Evolutionary conservation across 1,140 invertebrate genomes (phyloP).

Genomic region (Chionoecetes opilio): DNA sequence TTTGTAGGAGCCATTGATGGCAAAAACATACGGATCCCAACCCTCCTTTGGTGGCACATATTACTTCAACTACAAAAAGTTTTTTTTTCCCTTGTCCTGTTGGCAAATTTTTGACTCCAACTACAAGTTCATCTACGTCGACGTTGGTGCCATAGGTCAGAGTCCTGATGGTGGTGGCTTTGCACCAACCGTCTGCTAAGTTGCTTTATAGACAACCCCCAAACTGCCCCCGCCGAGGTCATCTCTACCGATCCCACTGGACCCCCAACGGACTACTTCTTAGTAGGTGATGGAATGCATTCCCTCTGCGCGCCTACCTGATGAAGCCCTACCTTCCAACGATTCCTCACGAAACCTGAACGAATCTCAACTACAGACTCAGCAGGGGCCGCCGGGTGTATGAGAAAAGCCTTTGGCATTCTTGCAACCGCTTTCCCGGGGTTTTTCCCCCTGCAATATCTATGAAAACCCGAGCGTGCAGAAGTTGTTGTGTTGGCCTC

Average conservation of each 20-base stretch:
- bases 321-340: too few species aligned
- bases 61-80: too few species aligned
- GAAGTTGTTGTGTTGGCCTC: too few species aligned
- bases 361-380: too few species aligned
- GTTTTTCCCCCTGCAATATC: not conserved
- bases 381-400: not conserved
- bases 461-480: not conserved
- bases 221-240: not conserved
- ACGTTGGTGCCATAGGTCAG: slow-evolving; percentile 38
- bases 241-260: slow-evolving; percentile 15
- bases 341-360: slow-evolving; percentile 10
- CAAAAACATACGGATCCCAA: not conserved
- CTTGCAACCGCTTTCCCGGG: slow-evolving; percentile 12
- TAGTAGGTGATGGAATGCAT: slow-evolving; percentile 52
- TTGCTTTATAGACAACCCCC: not conserved
- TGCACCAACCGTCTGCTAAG: not conserved
- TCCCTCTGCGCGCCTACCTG: too few species aligned
- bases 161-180: slow-evolving; percentile 6
- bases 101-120: slow-evolving; percentile 25
- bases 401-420: slow-evolving; percentile 42
- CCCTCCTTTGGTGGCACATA: too few species aligned
- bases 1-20: too few species aligned
- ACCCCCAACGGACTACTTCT: not conserved
- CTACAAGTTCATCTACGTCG: too few species aligned
- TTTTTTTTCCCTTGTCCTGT: not conserved